Conservation (phyloP, 2,888 invertebrate species). For the Drosophila peninsularis region DNA sequence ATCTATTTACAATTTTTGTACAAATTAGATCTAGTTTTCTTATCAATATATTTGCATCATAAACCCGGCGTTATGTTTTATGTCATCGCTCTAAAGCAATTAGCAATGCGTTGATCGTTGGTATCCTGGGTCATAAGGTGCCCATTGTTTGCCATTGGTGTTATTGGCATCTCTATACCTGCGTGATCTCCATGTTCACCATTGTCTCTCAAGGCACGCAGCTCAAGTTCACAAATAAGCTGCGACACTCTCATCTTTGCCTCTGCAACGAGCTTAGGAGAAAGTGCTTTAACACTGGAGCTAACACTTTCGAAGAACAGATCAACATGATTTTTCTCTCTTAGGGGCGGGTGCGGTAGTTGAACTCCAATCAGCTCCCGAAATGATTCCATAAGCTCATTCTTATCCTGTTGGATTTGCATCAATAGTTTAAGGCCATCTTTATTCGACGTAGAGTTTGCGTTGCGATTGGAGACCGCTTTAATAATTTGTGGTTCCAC, state of each 20-base stretch:
- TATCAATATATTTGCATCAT: conserved; percentile 15
- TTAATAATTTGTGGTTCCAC: not conserved
- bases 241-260: conserved; percentile 77
- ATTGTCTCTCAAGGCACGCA: conserved; percentile 60
- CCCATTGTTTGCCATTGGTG: conserved; percentile 12
- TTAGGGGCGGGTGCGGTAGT: conserved; percentile 43
- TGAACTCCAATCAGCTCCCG: conserved; percentile 80
- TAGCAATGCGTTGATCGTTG: conserved; percentile 14
- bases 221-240: conserved; percentile 67
- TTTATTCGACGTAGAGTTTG: conserved; percentile 27
- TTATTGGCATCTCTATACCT: conserved; percentile 14
- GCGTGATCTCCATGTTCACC: conserved; percentile 29
- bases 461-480: conserved; percentile 9
- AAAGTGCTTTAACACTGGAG: conserved; percentile 71
- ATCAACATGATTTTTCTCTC: conserved; percentile 79
- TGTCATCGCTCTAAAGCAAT: conserved; percentile 27
- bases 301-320: conserved; percentile 75
- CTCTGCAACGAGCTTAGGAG: conserved; percentile 70
- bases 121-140: conserved; percentile 11
- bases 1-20: conserved; percentile 40
- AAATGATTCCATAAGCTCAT: conserved; percentile 82
- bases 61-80: conserved; percentile 19
- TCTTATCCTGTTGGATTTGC: conserved; percentile 72
- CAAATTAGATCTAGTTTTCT: conserved; percentile 17
- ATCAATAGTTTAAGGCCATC: conserved; percentile 49